Conservation (phyloP, 2,113 vertebrate species). For the Climacteris rufus region DNA sequence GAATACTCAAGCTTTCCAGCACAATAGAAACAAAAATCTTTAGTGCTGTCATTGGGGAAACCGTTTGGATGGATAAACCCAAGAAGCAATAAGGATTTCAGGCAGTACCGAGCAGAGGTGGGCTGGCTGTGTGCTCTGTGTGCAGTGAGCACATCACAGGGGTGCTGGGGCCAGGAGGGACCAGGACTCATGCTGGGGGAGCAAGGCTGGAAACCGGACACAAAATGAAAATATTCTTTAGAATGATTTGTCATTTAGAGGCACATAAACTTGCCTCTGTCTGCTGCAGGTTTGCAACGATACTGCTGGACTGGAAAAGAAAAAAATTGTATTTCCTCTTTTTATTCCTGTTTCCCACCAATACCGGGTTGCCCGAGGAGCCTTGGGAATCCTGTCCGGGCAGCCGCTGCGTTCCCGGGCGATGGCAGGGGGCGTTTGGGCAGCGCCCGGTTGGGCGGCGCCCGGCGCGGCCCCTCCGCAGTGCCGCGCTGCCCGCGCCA, state of each 20-base stretch:
- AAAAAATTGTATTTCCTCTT: background rate
- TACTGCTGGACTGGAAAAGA: background rate
- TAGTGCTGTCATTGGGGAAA: background rate
- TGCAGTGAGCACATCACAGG: fast-evolving
- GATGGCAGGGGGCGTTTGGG: too few species aligned
- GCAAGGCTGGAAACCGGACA: fast-evolving
- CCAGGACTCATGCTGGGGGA: too few species aligned
- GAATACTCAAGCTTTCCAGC: background rate
- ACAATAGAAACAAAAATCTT: background rate
- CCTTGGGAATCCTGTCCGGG: fast-evolving
- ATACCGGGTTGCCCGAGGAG: background rate
- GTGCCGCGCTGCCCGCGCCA: background rate
- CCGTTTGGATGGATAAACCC: background rate
- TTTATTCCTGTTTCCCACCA: background rate
- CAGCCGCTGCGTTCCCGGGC: background rate
- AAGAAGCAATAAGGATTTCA: background rate
- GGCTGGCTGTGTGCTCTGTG: background rate
- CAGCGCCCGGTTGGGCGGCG: too few species aligned
- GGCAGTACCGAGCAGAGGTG: background rate
- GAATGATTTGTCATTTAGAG: background rate
- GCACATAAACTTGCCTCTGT: background rate
- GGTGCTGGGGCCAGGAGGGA: background rate
- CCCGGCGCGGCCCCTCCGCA: background rate
- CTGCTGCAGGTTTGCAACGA: background rate
- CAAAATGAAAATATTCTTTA: too few species aligned